These are phyloP conservation scores for Sisor rabdophorus DNA, from an alignment of 2,113 vertebrate species.

Conservation along the genomic window DNA sequence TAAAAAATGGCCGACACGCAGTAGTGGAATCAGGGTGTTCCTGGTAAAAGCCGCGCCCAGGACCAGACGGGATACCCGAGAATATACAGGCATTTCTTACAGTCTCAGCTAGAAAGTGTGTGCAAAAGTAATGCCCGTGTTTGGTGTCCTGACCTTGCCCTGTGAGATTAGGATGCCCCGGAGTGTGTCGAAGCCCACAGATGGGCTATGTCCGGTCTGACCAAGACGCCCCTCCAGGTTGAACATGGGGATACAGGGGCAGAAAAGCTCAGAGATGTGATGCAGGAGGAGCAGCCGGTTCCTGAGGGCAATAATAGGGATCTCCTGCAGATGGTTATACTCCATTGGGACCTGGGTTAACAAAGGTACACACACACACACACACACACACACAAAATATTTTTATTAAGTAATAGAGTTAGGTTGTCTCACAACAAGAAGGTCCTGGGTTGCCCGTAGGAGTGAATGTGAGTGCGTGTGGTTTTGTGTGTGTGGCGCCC, in stretches of 20 bases:
- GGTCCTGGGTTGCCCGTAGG: too few species aligned
- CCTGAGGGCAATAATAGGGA: slow-evolving; percentile 83
- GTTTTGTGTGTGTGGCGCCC: too few species aligned
- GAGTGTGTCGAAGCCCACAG: slow-evolving; percentile 89
- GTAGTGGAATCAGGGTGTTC: too few species aligned
- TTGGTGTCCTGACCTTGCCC: slow-evolving; percentile 80
- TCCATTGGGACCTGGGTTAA: slow-evolving; percentile 90
- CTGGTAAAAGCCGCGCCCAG: too few species aligned
- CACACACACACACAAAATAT: slow-evolving; percentile 38
- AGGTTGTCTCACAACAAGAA: too few species aligned
- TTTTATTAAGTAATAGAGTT: too few species aligned
- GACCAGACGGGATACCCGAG: too few species aligned
- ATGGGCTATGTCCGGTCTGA: slow-evolving; percentile 86
- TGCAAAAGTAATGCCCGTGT: background rate
- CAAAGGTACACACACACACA: background rate
- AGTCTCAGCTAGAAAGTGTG: too few species aligned
- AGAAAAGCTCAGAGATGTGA: slow-evolving; percentile 97
- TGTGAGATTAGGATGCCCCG: slow-evolving; percentile 95
- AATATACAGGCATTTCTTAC: too few species aligned
- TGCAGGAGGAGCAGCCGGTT: slow-evolving; percentile 92
- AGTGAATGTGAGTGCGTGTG: too few species aligned
- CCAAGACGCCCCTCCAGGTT: slow-evolving; percentile 92
- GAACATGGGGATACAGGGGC: slow-evolving; percentile 98
- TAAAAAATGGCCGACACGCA: too few species aligned
- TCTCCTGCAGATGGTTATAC: slow-evolving; percentile 96